Conservation (phyloP, 2,113 vertebrate genomes). For the Piprites chloris region DNA sequence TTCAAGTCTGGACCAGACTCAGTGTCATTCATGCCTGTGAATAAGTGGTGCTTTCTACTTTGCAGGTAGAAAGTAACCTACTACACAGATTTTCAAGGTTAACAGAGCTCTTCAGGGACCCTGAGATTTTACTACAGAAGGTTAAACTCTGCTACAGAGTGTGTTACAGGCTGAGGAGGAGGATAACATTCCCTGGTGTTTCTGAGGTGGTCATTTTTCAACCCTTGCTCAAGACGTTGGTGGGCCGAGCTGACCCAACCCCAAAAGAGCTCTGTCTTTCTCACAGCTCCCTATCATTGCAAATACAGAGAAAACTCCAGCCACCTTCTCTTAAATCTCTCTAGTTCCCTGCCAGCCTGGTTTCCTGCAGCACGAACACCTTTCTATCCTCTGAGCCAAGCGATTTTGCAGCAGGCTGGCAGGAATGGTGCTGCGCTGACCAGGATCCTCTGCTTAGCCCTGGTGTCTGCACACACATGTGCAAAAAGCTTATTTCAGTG, state of each 20-base stretch:
- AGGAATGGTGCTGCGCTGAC: background rate
- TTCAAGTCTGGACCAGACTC: background rate
- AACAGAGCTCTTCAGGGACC: background rate
- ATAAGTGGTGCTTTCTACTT: background rate
- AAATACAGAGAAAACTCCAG: background rate
- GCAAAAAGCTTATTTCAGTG: background rate
- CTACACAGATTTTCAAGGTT: background rate
- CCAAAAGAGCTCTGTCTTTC: background rate
- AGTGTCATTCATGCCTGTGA: background rate
- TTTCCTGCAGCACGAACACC: background rate
- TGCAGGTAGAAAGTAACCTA: background rate
- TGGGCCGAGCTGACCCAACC: background rate
- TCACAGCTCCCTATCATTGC: accelerated
- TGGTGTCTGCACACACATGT: accelerated
- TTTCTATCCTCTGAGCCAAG: background rate
- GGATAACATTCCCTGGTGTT: background rate
- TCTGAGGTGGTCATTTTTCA: background rate
- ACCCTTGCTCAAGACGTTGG: background rate
- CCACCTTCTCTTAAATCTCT: background rate
- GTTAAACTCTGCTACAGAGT: background rate
- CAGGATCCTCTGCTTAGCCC: background rate
- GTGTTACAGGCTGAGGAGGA: background rate
- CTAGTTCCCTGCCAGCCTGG: background rate
- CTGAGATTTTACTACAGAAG: background rate
- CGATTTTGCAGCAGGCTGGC: background rate